These are phyloP conservation scores for Habropoda laboriosa DNA, from an alignment of 1,140 invertebrate genomes.

Conservation along the genomic window DNA sequence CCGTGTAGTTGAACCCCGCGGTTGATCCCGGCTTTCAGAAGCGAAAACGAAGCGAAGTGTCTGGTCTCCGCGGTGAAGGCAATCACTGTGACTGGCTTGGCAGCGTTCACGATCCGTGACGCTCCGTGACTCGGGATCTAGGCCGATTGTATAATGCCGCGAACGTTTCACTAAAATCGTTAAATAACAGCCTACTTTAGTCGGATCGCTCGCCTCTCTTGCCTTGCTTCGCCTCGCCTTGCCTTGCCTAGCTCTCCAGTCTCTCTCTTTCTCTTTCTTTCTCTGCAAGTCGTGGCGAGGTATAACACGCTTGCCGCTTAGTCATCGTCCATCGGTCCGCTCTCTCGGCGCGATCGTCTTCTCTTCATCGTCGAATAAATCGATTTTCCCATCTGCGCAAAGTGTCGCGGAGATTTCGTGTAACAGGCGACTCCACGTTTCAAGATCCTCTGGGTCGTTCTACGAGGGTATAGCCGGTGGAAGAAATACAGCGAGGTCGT, in stretches of 20 bases:
- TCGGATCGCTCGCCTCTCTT: constrained; percentile 66
- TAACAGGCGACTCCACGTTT: background rate
- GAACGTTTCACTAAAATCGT: constrained; percentile 82
- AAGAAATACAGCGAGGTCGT: too few relatives aligned
- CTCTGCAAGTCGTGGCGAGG: constrained; percentile 36
- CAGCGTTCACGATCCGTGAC: constrained; percentile 79
- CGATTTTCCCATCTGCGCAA: too few relatives aligned
- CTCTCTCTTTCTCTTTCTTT: background rate
- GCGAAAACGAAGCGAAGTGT: constrained; percentile 46
- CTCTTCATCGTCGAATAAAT: constrained; percentile 48
- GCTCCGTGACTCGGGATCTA: constrained; percentile 81
- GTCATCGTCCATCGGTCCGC: constrained; percentile 59
- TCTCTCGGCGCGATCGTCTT: constrained; percentile 48
- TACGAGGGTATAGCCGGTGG: too few relatives aligned
- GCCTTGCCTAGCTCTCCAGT: constrained; percentile 14
- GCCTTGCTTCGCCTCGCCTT: constrained; percentile 38
- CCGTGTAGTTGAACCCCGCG: background rate
- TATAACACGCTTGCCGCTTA: constrained; percentile 59
- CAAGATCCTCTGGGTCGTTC: too few relatives aligned
- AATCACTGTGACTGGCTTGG: constrained; percentile 67
- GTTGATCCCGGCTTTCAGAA: background rate
- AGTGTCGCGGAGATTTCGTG: too few relatives aligned
- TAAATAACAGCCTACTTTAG: constrained; percentile 80
- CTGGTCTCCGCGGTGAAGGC: constrained; percentile 61
- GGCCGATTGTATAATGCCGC: constrained; percentile 81